Conservation (phyloP, 2,797 vertebrate genomes). For the Oreortyx pictus region DNA sequence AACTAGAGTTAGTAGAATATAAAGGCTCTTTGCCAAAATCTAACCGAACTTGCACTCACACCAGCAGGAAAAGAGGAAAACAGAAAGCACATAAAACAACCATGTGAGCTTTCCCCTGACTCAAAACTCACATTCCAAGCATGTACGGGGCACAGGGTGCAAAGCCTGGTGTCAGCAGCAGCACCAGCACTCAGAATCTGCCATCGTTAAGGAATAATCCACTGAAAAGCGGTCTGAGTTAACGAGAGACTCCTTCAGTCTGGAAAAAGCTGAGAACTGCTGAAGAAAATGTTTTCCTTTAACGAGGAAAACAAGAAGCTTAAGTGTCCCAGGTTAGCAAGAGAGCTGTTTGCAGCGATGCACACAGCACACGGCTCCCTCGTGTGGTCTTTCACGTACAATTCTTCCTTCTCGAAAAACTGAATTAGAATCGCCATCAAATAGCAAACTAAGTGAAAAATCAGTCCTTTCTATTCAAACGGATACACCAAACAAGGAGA, state of each 20-base stretch:
- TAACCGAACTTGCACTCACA: background rate
- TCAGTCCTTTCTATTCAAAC: background rate
- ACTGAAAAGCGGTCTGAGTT: background rate
- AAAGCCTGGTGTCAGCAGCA: background rate
- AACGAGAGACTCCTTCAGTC: background rate
- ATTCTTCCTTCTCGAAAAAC: background rate
- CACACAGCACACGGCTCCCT: background rate
- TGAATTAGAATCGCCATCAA: background rate
- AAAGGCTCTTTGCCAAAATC: background rate
- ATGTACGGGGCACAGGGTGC: background rate
- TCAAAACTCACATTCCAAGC: fast-evolving
- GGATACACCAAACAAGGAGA: background rate
- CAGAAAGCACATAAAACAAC: background rate
- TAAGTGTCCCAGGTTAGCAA: background rate
- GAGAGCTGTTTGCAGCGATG: background rate
- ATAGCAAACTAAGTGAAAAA: background rate
- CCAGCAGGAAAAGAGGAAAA: background rate
- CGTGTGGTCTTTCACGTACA: slow-evolving; percentile 23
- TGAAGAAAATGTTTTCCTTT: slow-evolving; percentile 11
- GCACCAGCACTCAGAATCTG: background rate
- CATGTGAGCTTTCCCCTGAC: background rate
- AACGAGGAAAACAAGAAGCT: background rate
- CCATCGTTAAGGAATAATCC: background rate
- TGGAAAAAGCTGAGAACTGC: background rate
- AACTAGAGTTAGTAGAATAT: background rate